These are phyloP conservation scores for Cephalopterus ornatus DNA, from an alignment of 2,113 vertebrate species.

Conservation along the genomic window DNA sequence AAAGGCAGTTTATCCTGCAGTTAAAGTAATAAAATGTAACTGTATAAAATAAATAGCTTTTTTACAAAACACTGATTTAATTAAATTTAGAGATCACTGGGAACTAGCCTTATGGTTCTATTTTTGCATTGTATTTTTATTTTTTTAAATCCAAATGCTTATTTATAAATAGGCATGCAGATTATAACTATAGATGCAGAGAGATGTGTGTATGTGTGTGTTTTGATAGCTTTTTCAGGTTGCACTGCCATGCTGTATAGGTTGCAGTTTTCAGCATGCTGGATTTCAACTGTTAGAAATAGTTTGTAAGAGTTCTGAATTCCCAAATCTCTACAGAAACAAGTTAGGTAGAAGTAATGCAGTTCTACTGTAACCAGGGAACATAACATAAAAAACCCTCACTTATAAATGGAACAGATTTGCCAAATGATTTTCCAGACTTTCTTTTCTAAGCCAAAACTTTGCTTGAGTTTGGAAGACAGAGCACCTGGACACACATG, in stretches of 20 bases:
- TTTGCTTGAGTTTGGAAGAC: not conserved
- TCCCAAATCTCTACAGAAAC: not conserved
- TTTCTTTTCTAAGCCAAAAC: not conserved
- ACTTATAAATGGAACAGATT: not conserved
- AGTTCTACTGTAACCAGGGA: not conserved
- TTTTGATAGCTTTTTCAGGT: not conserved
- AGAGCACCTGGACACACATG: accelerated
- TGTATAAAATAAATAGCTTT: not conserved
- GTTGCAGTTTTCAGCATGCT: not conserved
- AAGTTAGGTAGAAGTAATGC: not conserved
- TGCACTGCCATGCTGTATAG: not conserved
- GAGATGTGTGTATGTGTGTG: not conserved
- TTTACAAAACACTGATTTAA: slow-evolving; percentile 39
- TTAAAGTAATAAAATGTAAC: slow-evolving; percentile 41
- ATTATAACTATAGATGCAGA: not conserved
- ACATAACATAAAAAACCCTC: not conserved
- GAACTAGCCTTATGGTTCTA: not conserved
- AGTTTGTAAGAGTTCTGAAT: not conserved
- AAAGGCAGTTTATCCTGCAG: slow-evolving; percentile 38
- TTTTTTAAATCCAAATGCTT: not conserved
- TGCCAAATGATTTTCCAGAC: not conserved
- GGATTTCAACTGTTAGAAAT: not conserved
- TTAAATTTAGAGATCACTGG: not conserved
- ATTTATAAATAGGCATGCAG: not conserved
- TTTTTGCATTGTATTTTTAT: not conserved